phyloP scores from a whole-genome alignment of 2,888 invertebrate species.

The Drosophila demipolita region DNA sequence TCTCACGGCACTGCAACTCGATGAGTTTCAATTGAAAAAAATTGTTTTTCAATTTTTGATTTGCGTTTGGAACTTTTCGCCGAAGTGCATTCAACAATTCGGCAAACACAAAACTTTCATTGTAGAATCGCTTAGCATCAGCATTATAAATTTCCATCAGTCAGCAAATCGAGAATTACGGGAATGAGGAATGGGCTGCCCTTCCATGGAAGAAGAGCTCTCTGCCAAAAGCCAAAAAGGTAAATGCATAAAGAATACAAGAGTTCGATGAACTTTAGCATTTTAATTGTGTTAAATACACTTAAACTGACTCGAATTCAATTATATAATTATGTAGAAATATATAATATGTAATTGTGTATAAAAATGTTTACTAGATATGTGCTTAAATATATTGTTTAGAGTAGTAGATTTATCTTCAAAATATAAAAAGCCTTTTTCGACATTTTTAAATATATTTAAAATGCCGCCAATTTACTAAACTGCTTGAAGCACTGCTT shows the following conservation, averaged over 20 bases:
- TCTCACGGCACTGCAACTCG: constrained; percentile 67
- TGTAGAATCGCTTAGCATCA: constrained; percentile 60
- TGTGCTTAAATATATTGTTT: background rate
- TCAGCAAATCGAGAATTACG: constrained; percentile 56
- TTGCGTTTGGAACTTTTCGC: constrained; percentile 52
- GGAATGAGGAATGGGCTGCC: constrained; percentile 42
- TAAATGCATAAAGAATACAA: constrained; percentile 34
- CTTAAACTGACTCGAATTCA: constrained; percentile 3
- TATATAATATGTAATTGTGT: background rate
- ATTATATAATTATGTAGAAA: background rate
- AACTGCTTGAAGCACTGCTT: background rate
- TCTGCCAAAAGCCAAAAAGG: background rate
- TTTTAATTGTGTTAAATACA: constrained; percentile 61
- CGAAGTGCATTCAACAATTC: constrained; percentile 47
- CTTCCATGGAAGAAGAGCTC: constrained; percentile 65
- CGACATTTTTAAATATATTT: background rate
- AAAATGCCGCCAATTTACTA: background rate
- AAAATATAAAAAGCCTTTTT: background rate
- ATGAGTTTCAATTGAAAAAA: constrained; percentile 62
- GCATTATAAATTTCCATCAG: constrained; percentile 51
- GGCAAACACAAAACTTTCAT: constrained; percentile 57
- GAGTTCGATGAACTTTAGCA: constrained; percentile 57
- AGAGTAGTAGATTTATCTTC: background rate
- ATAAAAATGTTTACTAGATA: background rate
- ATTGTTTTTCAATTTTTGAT: constrained; percentile 23